Evolutionary conservation across 1,140 invertebrate genomes (phyloP), one percentile per base, ranked within the genome.

Genomic region (Dreissena rostriformis): DNA sequence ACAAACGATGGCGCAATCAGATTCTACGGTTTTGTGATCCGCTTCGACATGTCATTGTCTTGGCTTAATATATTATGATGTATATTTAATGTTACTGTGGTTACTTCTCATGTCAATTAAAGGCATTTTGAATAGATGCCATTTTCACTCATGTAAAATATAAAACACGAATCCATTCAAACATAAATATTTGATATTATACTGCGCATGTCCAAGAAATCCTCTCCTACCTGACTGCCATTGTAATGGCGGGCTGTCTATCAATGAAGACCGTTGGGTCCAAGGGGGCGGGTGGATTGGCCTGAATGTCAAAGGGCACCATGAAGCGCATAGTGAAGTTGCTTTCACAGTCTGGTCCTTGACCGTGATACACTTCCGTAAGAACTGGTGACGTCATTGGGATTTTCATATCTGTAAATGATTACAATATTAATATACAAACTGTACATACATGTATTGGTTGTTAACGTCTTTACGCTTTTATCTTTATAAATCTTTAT

Each of bases 261-360:
- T 78, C 49, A 28, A 86, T 78, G 75, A 73, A 82, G 0, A 82
- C 79, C 29, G 19, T 61, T 1, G 53, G 19, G 19, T 82, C 68
- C 51, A 70, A 65, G 49, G 84, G 84, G 19, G 22, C 28, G n/a
- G 84, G 84, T 15, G 84, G 70, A 28, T 81, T 85, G 17, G 22
- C 24, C 22, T 81, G 51, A 12, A 72, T 24, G 11, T 39, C 29
- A 53, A 49, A 82, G n/a, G 83, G 77, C 12, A 85, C 24, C 63
- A 85, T 68, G 72, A 92, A 91, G 80, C 89, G 90, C 89, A 90
- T 91, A 55, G 87, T 87, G 85, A 90, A 91, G n/a, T 82, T 88
- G 22, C 82, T 86, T 65, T 87, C 78, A 51, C 86, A 86, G 26
- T 80, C 87, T 1, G 90, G 86, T 39, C 87, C 87, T 28, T 68